Evolutionary conservation across 2,888 invertebrate genomes (phyloP).

Genomic region (Euproctis similis): DNA sequence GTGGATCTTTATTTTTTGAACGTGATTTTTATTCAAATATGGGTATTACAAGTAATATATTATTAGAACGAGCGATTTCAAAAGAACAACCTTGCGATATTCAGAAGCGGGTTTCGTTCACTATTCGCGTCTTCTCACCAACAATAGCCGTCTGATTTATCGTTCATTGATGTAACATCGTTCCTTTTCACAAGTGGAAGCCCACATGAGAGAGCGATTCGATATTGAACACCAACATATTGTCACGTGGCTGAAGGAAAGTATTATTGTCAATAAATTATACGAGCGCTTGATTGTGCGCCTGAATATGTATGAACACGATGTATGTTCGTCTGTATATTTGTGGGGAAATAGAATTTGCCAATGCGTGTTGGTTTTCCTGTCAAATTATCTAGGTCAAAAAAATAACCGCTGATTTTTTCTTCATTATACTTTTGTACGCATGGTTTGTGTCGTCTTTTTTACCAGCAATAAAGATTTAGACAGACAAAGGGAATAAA

Average conservation of each 20-base stretch:
- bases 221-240: slow-evolving; percentile 31
- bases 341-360: slow-evolving; percentile 6
- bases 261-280: slow-evolving; percentile 26
- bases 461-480: no score
- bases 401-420: no score
- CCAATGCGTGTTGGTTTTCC: slow-evolving; percentile 11
- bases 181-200: slow-evolving; percentile 39
- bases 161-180: slow-evolving; percentile 37
- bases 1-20: slow-evolving; percentile 14
- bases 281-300: slow-evolving; percentile 21
- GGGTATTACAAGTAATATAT: slow-evolving; percentile 26
- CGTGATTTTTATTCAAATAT: slow-evolving; percentile 14
- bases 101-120: slow-evolving; percentile 35
- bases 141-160: slow-evolving; percentile 53
- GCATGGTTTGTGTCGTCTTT: no score
- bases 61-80: slow-evolving; percentile 24
- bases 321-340: slow-evolving; percentile 6
- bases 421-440: no score
- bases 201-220: slow-evolving; percentile 34
- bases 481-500: no score
- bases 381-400: no score
- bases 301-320: slow-evolving; percentile 18
- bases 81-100: slow-evolving; percentile 31
- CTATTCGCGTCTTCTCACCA: slow-evolving; percentile 44
- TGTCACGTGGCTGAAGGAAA: slow-evolving; percentile 23